Base-by-base conservation (phyloP, 2,113 vertebrate genomes). In the Podarcis raffonei region DNA sequence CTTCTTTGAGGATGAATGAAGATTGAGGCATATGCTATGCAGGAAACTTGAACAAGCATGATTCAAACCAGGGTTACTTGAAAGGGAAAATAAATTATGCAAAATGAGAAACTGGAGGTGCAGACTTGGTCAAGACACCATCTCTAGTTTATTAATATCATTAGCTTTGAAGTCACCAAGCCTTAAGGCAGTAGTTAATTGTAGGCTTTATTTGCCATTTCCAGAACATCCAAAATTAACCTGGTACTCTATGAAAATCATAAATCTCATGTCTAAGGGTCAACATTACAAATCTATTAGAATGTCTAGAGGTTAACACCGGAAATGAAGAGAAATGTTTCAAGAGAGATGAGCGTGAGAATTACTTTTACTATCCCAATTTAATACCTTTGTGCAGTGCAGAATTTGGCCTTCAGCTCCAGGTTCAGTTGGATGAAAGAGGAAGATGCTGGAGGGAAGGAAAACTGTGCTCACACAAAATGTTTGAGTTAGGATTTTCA, bases 331-430 rank as follows among this genome's bases (percentile, higher is more conserved):
- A 88, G 77, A 85, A 1, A 2, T 4, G 62, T 82, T 72, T 8
- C n/a, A 48, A 69, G 89, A 91, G 23, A 30, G 1, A 4, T 53
- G 15, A 85, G 59, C 81, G 89, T 11, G 85, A 12, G 6, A 76
- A 93, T 90, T 2, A 1, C 57, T 91, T 74, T 32, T 35, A 90
- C 39, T 18, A 59, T 16, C 66, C 32, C 11, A 1, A 53, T 18
- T 83, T 53, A 80, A 57, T 97, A 99, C 99, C 98, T 98, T 94
- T 95, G 97, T 92, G 96, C 95, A 75, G 95, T 95, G 96, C 98
- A 98, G 94, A 98, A 97, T 76, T 96, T 95, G 92, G 97, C 97
- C 96, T 99, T 99, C 94, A 98, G 96, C 92, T 99, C 97, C 95
- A 99, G 87, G 4, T 96, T 96, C 93, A 99, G 94, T 57, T 57